Base-by-base conservation (phyloP, 2,888 invertebrate species). In the Cacoxenus indagator region DNA sequence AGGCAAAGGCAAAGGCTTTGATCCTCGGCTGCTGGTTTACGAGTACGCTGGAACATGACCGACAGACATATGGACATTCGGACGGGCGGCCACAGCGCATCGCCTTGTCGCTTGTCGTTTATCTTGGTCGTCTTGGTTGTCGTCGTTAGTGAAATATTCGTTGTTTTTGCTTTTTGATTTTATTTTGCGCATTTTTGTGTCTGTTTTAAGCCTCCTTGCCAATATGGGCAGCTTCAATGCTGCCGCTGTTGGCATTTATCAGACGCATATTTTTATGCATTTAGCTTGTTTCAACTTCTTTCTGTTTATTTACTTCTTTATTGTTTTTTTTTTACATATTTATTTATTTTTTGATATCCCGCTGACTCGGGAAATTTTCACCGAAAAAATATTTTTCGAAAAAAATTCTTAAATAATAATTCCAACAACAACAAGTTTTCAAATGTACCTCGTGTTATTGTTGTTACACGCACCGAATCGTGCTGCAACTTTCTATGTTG, bases 211-310 rank as follows among this genome's bases (percentile, higher is more conserved):
- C 31, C 17, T 1, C 17, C n/a, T 59, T 59, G 59, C 59, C 31
- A 59, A 31, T 31, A 31, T 59, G 59, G 59, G 24, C 27, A 55
- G 11, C 55, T 24, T 14, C 14, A 14, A 55, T 26, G 55, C 14
- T 17, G 22, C 51, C 1, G 6, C 19, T 11, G 66, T 24, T 27
- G 66, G 65, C 55, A 66, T 45, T 65, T 31, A 54, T 31, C 54
- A 54, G 65, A 54, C 80, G 83, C 84, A 82, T 80, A 82, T 74
- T 83, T 84, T 78, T 74, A 70, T 72, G 70, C 73, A 83, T 83
- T 83, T 81, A 73, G 70, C 66, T 75, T 75, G 70, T 73, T 66
- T 68, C 69, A 67, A 43, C 37, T 26, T n/a, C 11, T 22, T 54
- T 48, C 68, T 73, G 73, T 69, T 67, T 75, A 72, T 62, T n/a